Conservation (phyloP, 2,113 vertebrate species). For the Protobothrops flavoviridis region DNA sequence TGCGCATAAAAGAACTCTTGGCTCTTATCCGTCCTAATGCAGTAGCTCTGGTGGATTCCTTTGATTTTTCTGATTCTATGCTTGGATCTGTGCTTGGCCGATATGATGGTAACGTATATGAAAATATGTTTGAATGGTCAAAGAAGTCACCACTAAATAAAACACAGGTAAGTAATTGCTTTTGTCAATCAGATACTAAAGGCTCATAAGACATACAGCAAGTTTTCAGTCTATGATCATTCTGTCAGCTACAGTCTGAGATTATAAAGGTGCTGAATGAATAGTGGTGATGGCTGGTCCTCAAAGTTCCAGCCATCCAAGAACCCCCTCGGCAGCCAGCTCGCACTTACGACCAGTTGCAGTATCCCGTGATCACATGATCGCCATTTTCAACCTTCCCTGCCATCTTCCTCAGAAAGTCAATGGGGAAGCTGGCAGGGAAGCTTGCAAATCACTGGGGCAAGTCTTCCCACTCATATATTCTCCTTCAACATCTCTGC, state of each 20-base stretch:
- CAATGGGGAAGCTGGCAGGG: not conserved
- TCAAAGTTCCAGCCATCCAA: not conserved
- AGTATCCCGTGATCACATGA: not conserved
- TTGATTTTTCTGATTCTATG: constrained; percentile 81
- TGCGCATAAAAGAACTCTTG: constrained; percentile 83
- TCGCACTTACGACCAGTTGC: not conserved
- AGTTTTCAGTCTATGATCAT: not conserved
- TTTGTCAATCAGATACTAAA: not conserved
- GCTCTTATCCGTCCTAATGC: constrained; percentile 82
- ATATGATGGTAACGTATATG: constrained; percentile 96
- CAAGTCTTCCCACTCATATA: not conserved
- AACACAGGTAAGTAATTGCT: constrained; percentile 77
- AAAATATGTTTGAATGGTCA: constrained; percentile 96
- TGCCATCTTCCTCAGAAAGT: not conserved
- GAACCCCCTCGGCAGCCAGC: not conserved
- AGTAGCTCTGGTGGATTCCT: constrained; percentile 88
- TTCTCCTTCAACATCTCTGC: not conserved
- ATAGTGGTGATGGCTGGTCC: not conserved
- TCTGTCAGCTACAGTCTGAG: not conserved
- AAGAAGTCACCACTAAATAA: constrained; percentile 89
- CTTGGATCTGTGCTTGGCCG: constrained; percentile 90
- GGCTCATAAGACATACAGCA: not conserved
- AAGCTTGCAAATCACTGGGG: not conserved
- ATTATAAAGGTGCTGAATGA: not conserved
- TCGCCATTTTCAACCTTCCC: not conserved